Base-by-base conservation (phyloP, 2,888 invertebrate species). In the Lochmaea crataegi region DNA sequence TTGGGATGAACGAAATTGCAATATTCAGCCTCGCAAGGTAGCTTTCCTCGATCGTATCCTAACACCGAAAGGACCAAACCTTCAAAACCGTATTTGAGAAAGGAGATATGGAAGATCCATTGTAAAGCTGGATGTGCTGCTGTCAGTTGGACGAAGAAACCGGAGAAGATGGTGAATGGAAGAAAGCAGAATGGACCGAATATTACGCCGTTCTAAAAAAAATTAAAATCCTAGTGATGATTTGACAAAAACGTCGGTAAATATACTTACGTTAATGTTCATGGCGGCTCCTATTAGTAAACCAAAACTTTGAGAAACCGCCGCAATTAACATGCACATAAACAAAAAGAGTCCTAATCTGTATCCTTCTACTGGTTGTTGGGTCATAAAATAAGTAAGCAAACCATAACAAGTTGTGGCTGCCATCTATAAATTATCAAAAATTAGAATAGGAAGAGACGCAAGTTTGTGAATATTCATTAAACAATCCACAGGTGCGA, bases 91-190 rank as follows among this genome's bases (percentile, higher is more conserved):
- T 97, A 96, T 81, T 96, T 96, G 48, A 96, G 88, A 85, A 96
- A 97, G 0, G 97, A 97, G 45, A 93, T 87, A 84, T 97, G 94
- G 82, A 97, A 96, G 42, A 97, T 81, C 96, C 96, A 97, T 61
- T 91, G 91, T 77, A 96, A 88, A 81, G 91, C 91, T 0, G 87
- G 86, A 10, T 96, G 96, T 2, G 96, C 94, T 80, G 96, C 95
- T 80, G 90, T 91, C 80, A 94, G 90, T 82, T 93, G 94, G 1
- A 98, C 92, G 85, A 98, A 97, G 87, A 97, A 97, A 7, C 98
- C 98, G 70, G 96, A 96, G 88, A 98, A 97, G 80, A 96, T 90
- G 32, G 95, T 90, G 84, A 97, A 96, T 0, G 98, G 97, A 85
- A 95, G 91, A 76, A 95, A 91, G 81, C 93, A 91, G 77, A 97